A percentile compares a stretch with the other conserved stretches of the same genome.
These are phyloP conservation scores for Busseola fusca DNA, from an alignment of 2,888 invertebrate genomes.

Conservation along the genomic window DNA sequence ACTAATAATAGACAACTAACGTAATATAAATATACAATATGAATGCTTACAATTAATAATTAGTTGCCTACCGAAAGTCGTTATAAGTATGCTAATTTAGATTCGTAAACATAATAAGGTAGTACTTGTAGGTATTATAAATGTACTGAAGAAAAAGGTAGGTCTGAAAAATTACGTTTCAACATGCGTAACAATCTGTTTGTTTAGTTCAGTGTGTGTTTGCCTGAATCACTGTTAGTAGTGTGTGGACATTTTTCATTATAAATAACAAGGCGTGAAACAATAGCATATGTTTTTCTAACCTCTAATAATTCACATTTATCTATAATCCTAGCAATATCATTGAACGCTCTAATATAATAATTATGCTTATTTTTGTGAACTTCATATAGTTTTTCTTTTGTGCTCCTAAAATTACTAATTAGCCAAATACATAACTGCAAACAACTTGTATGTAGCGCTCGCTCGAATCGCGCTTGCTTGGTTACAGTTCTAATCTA, in stretches of 20 bases:
- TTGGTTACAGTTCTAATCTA: neutral
- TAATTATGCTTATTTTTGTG: neutral
- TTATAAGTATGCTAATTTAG: neutral
- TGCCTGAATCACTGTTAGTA: slow-evolving; percentile 10
- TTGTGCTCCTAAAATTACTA: neutral
- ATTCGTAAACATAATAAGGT: slow-evolving; percentile 4
- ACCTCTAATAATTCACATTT: neutral
- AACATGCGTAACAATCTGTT: neutral
- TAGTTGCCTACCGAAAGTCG: neutral
- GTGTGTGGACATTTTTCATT: neutral
- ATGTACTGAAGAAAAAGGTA: neutral
- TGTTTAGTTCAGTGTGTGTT: neutral
- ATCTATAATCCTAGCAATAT: neutral
- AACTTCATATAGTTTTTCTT: neutral
- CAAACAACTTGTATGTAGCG: neutral
- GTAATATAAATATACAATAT: neutral
- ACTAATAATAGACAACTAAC: neutral
- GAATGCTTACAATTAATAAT: neutral
- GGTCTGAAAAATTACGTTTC: slow-evolving; percentile 14
- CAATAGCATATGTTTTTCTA: neutral
- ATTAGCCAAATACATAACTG: neutral
- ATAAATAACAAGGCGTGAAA: neutral
- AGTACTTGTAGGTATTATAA: neutral
- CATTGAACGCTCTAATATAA: neutral
- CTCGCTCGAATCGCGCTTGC: neutral